A percentile compares a stretch with the other conserved stretches of the same genome.
Evolutionary conservation across 2,888 invertebrate species (phyloP).

Genomic region (Mesorhabditis belari): DNA sequence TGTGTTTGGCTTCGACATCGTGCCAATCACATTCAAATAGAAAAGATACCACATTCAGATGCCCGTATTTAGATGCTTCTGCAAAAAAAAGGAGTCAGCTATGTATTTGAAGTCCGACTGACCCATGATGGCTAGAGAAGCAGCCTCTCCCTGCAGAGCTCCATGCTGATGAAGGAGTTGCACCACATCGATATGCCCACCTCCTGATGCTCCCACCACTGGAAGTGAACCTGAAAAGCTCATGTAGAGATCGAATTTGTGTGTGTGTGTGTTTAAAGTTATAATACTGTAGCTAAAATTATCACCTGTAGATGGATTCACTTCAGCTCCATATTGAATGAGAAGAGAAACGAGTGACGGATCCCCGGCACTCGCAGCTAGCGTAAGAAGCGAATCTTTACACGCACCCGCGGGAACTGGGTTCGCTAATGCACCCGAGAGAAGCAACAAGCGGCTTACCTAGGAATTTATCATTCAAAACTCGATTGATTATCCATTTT

Average conservation of each 20-base stretch:
- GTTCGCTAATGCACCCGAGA: slow-evolving; percentile 73
- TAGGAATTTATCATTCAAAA: slow-evolving; percentile 25
- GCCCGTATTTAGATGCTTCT: slow-evolving; percentile 81
- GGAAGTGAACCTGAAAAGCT: neutral
- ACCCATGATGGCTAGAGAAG: slow-evolving; percentile 62
- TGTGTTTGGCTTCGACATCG: slow-evolving; percentile 2
- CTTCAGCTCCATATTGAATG: slow-evolving; percentile 81
- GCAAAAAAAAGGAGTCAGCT: slow-evolving; percentile 59
- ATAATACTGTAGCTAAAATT: no score
- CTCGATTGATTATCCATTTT: neutral
- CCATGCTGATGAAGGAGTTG: slow-evolving; percentile 62
- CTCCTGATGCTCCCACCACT: slow-evolving; percentile 65
- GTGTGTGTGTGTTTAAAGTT: neutral
- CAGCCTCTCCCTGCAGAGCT: slow-evolving; percentile 50
- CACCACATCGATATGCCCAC: slow-evolving; percentile 74
- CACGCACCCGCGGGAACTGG: slow-evolving; percentile 65
- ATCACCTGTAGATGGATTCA: slow-evolving; percentile 63
- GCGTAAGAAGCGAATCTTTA: slow-evolving; percentile 69
- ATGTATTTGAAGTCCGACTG: neutral
- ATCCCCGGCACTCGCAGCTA: slow-evolving; percentile 83
- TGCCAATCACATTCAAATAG: slow-evolving; percentile 77
- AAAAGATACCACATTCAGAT: slow-evolving; percentile 77
- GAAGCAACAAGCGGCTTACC: slow-evolving; percentile 77
- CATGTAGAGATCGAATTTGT: no score
- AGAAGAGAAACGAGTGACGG: slow-evolving; percentile 80